These are phyloP conservation scores for Semaprochilodus insignis DNA, from an alignment of 2,797 vertebrate species.

Conservation along the genomic window DNA sequence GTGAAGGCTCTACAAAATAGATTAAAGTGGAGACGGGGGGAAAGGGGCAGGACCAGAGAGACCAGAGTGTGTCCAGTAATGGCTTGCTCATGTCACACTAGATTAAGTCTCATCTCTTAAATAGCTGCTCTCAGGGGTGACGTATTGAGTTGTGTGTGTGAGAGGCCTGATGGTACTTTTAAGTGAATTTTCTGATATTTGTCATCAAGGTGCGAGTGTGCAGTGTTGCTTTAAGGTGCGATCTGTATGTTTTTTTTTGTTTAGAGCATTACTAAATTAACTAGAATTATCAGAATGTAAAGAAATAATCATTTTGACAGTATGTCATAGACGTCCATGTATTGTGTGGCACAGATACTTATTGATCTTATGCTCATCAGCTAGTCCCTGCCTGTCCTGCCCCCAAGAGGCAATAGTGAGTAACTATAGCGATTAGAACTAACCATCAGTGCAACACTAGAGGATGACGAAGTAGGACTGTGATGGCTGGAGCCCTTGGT, in stretches of 20 bases:
- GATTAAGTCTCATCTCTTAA: constrained; percentile 59
- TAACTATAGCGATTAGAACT: too few relatives aligned
- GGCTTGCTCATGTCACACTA: constrained; percentile 57
- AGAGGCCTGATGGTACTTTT: constrained; percentile 24
- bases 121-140: constrained; percentile 43
- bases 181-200: background rate
- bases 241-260: background rate
- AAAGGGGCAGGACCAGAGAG: constrained; percentile 61
- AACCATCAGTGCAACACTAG: too few relatives aligned
- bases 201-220: background rate
- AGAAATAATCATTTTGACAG: too few relatives aligned
- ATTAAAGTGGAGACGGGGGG: constrained; percentile 64
- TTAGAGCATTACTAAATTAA: background rate
- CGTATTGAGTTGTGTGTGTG: constrained; percentile 39
- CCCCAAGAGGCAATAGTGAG: too few relatives aligned
- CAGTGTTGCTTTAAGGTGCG: too few relatives aligned
- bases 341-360: too few relatives aligned
- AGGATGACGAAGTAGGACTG: too few relatives aligned
- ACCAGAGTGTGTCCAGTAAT: constrained; percentile 67
- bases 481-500: too few relatives aligned
- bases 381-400: too few relatives aligned
- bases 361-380: too few relatives aligned
- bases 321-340: too few relatives aligned
- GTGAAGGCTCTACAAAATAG: constrained; percentile 65
- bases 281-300: too few relatives aligned